Evolutionary conservation across 2,113 vertebrate species (phyloP), one percentile per base, ranked within the genome.

Genomic region (Ploceus nigricollis): DNA sequence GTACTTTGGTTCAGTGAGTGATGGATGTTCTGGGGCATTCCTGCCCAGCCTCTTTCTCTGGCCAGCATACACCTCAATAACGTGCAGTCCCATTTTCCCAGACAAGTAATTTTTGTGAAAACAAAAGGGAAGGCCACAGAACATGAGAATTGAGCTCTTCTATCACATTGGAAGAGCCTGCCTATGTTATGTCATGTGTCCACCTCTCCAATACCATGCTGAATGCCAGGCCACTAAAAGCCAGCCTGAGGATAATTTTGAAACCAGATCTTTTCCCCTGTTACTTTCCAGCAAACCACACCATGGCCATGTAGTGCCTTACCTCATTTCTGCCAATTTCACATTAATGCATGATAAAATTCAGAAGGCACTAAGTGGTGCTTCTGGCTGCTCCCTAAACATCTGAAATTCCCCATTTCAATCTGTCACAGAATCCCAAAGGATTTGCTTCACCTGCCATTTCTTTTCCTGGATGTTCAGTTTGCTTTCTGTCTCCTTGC

Each of bases 341-440:
- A 65, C 51, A 64, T 70, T 33, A 80, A 71, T 25, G 33, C 68
- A 51, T 40, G 44, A 24, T 40, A n/a, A 72, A 87, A 87, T 93
- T 81, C 56, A 42, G 24, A 63, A 70, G 45, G 54, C 64, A 82
- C 6, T 58, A 70, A 65, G 45, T 42, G 11, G 28, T 68, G 45
- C 75, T 94, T 58, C 66, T 5, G 7, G 17, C 66, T 90, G 60
- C 56, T 93, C 63, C 50, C 51, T 73, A 54, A 80, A 61, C 60
- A 51, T 66, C 51, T 92, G 35, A 91, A 91, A 82, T 71, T 80
- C n/a, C 56, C 37, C 60, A 9, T 88, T 92, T 90, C 71, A 88
- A 25, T 71, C 47, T 93, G 71, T 90, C 66, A 73, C 40, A 64
- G 50, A 83, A 48, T 93, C 90, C 82, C 71, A 77, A 57, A 66